phyloP scores from a whole-genome alignment of 2,888 invertebrate species.

The Torymus auratus region DNA sequence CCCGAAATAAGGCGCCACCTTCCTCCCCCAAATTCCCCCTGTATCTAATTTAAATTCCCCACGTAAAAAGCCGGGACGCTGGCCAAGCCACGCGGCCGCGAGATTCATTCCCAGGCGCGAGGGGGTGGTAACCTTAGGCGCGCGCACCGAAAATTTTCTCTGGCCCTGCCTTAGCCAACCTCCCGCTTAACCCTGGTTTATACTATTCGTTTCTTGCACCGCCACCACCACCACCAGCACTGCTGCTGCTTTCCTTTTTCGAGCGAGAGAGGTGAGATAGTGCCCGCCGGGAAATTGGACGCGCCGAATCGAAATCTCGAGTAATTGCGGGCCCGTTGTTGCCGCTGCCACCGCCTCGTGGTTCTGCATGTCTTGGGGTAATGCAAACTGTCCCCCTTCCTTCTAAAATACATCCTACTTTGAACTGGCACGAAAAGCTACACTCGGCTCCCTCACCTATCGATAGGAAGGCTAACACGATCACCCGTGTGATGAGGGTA shows the following conservation, averaged over 20 bases:
- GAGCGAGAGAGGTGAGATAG: background rate
- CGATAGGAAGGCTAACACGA: background rate
- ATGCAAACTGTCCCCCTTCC: too few relatives aligned
- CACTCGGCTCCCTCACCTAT: background rate
- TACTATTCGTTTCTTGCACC: background rate
- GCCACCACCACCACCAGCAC: too few relatives aligned
- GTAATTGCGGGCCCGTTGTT: background rate
- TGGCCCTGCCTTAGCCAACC: background rate
- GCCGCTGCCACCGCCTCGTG: too few relatives aligned
- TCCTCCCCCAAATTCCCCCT: conserved; percentile 25
- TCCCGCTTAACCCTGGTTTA: conserved; percentile 28
- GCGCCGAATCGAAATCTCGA: conserved; percentile 27
- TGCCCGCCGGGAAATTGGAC: conserved; percentile 12
- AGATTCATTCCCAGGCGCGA: conserved; percentile 71
- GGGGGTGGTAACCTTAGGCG: conserved; percentile 44
- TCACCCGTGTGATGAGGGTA: too few relatives aligned
- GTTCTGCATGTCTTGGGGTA: too few relatives aligned
- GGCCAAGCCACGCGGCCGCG: conserved; percentile 75
- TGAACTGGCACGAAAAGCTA: background rate
- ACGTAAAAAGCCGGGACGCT: conserved; percentile 65
- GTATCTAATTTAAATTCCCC: conserved; percentile 75
- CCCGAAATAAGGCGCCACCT: conserved; percentile 41
- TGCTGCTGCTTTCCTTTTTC: background rate
- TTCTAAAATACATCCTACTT: too few relatives aligned
- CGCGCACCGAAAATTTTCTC: background rate